Percentiles rank a stretch among this genome's conserved stretches.
These are phyloP conservation scores for Anthoscopus minutus DNA, from an alignment of 2,113 vertebrate species.

Conservation along the genomic window DNA sequence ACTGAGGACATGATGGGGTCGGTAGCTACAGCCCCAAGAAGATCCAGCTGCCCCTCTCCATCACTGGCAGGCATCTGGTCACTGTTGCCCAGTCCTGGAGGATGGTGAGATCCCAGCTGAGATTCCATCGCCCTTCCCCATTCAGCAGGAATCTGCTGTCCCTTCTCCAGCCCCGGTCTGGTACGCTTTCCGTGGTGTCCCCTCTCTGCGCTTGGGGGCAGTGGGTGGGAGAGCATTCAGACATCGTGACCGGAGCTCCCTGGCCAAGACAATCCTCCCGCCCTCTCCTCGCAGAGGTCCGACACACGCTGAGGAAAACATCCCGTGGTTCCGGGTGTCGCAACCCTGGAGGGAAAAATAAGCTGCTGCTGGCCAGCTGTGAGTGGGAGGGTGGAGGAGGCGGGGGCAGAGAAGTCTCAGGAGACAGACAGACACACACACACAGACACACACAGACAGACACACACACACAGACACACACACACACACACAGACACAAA, in stretches of 20 bases:
- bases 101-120: too few relatives aligned
- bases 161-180: not conserved
- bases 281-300: rapidly evolving
- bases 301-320: not conserved
- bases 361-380: not conserved
- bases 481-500: too few relatives aligned
- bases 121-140: not conserved
- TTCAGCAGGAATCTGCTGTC: not conserved
- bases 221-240: not conserved
- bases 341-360: not conserved
- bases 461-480: too few relatives aligned
- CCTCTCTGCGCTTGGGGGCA: rapidly evolving
- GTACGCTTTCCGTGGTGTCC: rapidly evolving
- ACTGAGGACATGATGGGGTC: rapidly evolving
- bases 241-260: rapidly evolving
- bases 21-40: not conserved
- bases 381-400: not conserved
- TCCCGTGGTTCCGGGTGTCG: not conserved
- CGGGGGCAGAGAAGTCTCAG: not conserved
- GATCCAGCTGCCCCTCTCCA: not conserved
- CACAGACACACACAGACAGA: too few relatives aligned
- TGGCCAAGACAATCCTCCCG: rapidly evolving
- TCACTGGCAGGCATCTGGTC: not conserved
- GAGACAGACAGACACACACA: not conserved
- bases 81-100: not conserved